Conservation (phyloP, 2,113 vertebrate species). For the Eolophus roseicapilla region DNA sequence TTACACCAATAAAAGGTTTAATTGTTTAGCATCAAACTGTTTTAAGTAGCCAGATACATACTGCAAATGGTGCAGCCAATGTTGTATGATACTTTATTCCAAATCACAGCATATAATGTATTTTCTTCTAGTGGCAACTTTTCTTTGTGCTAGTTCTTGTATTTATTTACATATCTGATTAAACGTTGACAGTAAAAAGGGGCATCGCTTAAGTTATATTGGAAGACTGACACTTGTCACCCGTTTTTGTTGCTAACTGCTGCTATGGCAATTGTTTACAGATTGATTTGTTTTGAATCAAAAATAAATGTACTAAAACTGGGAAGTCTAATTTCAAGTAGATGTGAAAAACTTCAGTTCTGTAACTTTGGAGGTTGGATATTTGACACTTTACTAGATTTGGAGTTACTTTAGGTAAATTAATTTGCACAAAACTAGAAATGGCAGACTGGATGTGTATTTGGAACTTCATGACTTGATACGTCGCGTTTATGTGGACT, state of each 20-base stretch:
- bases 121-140: constrained; percentile 30
- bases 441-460: neutral
- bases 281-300: neutral
- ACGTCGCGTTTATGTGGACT: neutral
- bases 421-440: constrained; percentile 9
- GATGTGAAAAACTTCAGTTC: neutral
- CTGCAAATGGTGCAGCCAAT: constrained; percentile 16
- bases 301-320: neutral
- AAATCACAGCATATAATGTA: neutral
- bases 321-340: neutral
- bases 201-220: neutral
- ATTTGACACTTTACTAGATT: neutral
- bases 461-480: neutral
- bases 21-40: neutral
- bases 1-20: neutral
- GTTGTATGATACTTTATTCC: constrained; percentile 2
- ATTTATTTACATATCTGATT: constrained; percentile 63
- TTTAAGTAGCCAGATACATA: constrained; percentile 13
- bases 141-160: constrained; percentile 22
- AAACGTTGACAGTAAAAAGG: constrained; percentile 11
- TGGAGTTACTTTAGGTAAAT: constrained; percentile 1
- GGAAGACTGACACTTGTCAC: constrained; percentile 27
- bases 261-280: constrained; percentile 13
- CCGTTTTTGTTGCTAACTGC: constrained; percentile 19
- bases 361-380: neutral